These are phyloP conservation scores for Malurus alboscapulatus DNA, from an alignment of 2,113 vertebrate genomes.

Conservation along the genomic window DNA sequence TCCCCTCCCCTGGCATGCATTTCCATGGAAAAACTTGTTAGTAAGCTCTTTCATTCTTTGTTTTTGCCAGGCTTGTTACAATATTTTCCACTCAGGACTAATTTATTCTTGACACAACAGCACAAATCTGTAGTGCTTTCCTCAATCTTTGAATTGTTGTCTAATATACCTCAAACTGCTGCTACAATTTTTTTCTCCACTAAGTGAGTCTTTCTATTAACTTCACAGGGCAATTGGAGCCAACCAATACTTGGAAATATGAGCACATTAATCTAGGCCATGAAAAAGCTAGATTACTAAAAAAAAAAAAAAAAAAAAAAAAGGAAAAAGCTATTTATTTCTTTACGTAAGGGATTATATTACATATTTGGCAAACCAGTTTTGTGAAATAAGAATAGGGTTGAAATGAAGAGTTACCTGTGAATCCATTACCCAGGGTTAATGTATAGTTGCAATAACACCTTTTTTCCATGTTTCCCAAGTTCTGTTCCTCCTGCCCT, in stretches of 20 bases:
- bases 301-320: no score
- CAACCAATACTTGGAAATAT: not conserved
- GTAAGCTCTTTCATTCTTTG: not conserved
- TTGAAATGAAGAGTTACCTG: not conserved
- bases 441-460: not conserved
- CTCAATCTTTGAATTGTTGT: not conserved
- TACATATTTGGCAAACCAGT: not conserved
- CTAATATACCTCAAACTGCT: not conserved
- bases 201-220: not conserved
- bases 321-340: not conserved
- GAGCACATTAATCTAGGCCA: not conserved
- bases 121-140: not conserved
- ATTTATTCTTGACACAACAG: slow-evolving; percentile 6
- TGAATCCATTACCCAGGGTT: not conserved
- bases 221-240: not conserved
- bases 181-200: not conserved
- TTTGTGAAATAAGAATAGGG: not conserved
- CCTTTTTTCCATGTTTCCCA: not conserved
- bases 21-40: not conserved
- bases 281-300: not conserved
- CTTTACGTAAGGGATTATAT: not conserved
- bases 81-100: slow-evolving; percentile 52
- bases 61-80: slow-evolving; percentile 50
- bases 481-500: not conserved
- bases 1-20: slow-evolving; percentile 30